These are phyloP conservation scores for Pluvianellus socialis DNA, from an alignment of 2,113 vertebrate species.

Conservation along the genomic window DNA sequence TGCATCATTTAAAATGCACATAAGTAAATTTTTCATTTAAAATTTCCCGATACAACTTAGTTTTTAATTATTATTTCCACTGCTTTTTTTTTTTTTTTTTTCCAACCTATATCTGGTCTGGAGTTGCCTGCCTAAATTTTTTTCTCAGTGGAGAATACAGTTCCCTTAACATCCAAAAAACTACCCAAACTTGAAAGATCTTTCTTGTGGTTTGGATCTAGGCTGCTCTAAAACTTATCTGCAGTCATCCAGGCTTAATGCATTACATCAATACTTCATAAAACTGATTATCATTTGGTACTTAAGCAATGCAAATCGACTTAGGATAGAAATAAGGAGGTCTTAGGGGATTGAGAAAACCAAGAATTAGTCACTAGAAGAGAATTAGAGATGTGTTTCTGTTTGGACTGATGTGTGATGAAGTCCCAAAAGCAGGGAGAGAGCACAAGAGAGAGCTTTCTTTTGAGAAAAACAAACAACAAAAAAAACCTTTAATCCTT, in stretches of 20 bases:
- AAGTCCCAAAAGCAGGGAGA: not conserved
- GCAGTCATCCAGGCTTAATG: not conserved
- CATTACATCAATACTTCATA: conserved; percentile 25
- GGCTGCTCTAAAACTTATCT: not conserved
- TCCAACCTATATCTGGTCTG: not conserved
- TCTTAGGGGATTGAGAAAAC: conserved; percentile 35
- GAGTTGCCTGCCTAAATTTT: not conserved
- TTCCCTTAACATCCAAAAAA: not conserved
- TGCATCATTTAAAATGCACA: not conserved
- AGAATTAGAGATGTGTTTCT: conserved; percentile 23
- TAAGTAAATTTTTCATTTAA: not conserved
- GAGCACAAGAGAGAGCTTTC: not conserved
- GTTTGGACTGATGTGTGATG: not conserved
- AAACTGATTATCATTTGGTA: conserved; percentile 37
- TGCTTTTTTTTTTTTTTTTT: not conserved
- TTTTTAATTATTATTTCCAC: not conserved
- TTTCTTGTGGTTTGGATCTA: not conserved
- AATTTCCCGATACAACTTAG: not conserved
- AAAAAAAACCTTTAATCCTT: not conserved
- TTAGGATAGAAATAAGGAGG: conserved; percentile 37
- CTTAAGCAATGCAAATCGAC: conserved; percentile 39
- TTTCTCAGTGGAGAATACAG: not conserved
- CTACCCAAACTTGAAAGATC: not conserved
- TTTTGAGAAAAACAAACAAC: not conserved
- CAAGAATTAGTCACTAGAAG: not conserved